Conservation (phyloP, 2,888 invertebrate species). For the Trachelus stipa region DNA sequence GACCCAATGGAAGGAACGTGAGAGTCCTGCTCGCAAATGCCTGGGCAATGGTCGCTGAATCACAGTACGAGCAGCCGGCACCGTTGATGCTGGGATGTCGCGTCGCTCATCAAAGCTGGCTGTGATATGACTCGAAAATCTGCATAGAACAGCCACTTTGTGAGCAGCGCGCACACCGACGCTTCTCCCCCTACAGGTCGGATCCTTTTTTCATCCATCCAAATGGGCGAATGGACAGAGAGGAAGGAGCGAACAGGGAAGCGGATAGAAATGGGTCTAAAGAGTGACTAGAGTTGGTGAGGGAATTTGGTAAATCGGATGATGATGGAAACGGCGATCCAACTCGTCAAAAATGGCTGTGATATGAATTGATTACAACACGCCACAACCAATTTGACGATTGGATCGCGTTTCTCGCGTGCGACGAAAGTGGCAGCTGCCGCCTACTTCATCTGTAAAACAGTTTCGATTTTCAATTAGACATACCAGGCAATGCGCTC, state of each 20-base stretch:
- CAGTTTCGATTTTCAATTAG: no score
- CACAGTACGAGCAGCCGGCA: no score
- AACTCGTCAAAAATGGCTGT: slow-evolving; percentile 97
- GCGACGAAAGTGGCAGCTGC: no score
- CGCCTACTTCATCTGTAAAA: no score
- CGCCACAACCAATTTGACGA: slow-evolving; percentile 87
- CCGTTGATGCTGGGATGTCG: slow-evolving; percentile 56
- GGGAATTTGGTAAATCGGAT: no score
- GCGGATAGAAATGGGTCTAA: no score
- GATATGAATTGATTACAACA: slow-evolving; percentile 78
- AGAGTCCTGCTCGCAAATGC: no score
- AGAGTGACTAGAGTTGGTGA: no score
- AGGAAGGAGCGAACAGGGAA: no score
- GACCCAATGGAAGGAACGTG: background rate
- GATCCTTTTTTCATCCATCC: background rate
- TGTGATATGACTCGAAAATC: slow-evolving; percentile 84
- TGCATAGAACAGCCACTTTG: slow-evolving; percentile 93
- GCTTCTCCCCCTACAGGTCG: slow-evolving; percentile 16
- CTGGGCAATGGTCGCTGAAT: no score
- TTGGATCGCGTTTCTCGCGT: slow-evolving; percentile 64
- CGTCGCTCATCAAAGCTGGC: slow-evolving; percentile 98
- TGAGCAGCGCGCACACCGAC: slow-evolving; percentile 73
- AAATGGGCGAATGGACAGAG: no score
- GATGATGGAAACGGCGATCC: slow-evolving; percentile 70
- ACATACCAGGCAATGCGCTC: no score